Evolutionary conservation across 2,113 vertebrate species (phyloP).

Genomic region (Astur gentilis): DNA sequence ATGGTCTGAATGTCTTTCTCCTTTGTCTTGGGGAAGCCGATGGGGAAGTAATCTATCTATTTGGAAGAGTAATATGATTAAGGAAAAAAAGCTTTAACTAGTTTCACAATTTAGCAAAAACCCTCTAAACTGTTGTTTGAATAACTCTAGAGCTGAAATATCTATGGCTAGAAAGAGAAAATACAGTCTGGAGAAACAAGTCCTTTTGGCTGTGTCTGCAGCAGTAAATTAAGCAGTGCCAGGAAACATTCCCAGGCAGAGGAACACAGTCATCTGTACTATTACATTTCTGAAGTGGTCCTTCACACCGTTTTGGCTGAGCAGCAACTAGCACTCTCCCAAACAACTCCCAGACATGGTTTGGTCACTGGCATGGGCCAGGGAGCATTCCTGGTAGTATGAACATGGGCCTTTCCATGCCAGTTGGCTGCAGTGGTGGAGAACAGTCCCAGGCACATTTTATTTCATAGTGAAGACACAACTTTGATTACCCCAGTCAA

Average conservation of each 20-base stretch:
- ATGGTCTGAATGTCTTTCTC: not conserved
- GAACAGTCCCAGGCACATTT: not conserved
- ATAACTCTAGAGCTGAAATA: not conserved
- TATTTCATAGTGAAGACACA: not conserved
- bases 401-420: not conserved
- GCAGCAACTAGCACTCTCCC: not conserved
- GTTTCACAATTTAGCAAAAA: not conserved
- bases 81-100: not conserved
- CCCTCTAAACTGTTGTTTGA: not conserved
- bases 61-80: not conserved
- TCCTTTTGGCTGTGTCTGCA: not conserved
- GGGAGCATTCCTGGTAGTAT: slow-evolving; percentile 6
- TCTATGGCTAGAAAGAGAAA: slow-evolving; percentile 17
- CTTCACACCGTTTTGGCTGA: slow-evolving; percentile 31
- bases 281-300: slow-evolving; percentile 1
- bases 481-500: not conserved
- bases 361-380: not conserved
- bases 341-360: not conserved
- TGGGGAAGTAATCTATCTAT: not conserved
- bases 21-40: not conserved
- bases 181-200: not conserved
- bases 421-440: not conserved
- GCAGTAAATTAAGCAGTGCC: not conserved
- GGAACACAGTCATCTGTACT: slow-evolving; percentile 1
- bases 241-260: slow-evolving; percentile 39